A percentile compares a stretch with the other conserved stretches of the same genome.
These are phyloP conservation scores for Alligator sinensis DNA, from an alignment of 2,113 vertebrate genomes.

Conservation along the genomic window DNA sequence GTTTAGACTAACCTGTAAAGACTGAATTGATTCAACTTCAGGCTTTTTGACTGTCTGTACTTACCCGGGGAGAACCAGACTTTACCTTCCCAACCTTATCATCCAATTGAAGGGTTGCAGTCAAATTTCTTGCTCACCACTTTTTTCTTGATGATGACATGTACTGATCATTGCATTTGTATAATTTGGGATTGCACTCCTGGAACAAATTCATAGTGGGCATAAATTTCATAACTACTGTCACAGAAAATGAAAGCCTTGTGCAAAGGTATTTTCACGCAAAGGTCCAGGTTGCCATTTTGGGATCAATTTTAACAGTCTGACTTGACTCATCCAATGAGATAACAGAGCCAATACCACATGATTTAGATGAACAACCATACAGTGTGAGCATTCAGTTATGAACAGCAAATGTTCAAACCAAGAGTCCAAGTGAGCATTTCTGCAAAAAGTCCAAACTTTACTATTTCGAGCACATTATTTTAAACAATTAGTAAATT, in stretches of 20 bases:
- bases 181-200: neutral
- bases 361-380: neutral
- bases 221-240: neutral
- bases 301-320: neutral
- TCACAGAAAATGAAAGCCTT: neutral
- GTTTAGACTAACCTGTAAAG: no score
- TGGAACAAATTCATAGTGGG: neutral
- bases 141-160: neutral
- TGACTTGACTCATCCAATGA: neutral
- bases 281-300: neutral
- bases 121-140: fast-evolving
- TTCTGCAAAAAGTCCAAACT: neutral
- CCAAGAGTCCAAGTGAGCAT: neutral
- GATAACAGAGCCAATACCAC: neutral
- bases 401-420: neutral
- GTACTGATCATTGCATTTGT: neutral
- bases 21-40: no score
- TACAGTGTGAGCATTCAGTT: neutral
- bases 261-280: neutral
- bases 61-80: fast-evolving
- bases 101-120: neutral
- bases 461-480: neutral
- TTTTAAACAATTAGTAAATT: neutral
- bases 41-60: no score
- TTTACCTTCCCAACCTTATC: neutral